Conservation (phyloP, 2,797 vertebrate species). For the Rhadinocentrus ornatus region DNA sequence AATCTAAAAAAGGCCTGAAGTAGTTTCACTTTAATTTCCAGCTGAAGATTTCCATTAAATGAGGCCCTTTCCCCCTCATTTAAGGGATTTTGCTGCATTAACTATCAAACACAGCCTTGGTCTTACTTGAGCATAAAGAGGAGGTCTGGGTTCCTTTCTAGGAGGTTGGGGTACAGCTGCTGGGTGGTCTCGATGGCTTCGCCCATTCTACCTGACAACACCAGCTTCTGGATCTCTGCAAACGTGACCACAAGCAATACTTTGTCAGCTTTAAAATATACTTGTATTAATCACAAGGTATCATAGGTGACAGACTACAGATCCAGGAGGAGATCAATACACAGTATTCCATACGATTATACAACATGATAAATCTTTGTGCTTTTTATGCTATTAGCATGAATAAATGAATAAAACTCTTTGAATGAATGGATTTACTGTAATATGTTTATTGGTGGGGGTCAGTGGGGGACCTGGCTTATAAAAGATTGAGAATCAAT, state of each 20-base stretch:
- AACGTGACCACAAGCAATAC: neutral
- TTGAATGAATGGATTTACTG: too few relatives aligned
- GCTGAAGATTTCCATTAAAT: too few relatives aligned
- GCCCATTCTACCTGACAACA: constrained; percentile 94
- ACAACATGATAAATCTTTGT: too few relatives aligned
- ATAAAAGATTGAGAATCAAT: too few relatives aligned
- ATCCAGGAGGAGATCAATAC: too few relatives aligned
- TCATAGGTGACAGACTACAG: neutral
- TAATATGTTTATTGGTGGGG: too few relatives aligned
- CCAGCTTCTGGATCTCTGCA: constrained; percentile 97
- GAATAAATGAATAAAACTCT: too few relatives aligned
- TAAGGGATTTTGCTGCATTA: neutral
- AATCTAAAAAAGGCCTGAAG: neutral
- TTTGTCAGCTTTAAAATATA: neutral
- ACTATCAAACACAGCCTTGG: neutral
- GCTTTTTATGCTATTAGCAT: too few relatives aligned
- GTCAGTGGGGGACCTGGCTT: too few relatives aligned
- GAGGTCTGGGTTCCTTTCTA: constrained; percentile 96
- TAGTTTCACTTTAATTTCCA: neutral
- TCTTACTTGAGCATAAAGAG: constrained; percentile 98
- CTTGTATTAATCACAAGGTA: neutral
- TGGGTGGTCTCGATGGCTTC: constrained; percentile 98
- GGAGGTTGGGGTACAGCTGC: constrained; percentile 93
- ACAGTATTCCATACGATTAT: too few relatives aligned
- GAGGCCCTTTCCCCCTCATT: too few relatives aligned